Base-by-base conservation (phyloP, 2,113 vertebrate species). In the Shinisaurus crocodilurus region DNA sequence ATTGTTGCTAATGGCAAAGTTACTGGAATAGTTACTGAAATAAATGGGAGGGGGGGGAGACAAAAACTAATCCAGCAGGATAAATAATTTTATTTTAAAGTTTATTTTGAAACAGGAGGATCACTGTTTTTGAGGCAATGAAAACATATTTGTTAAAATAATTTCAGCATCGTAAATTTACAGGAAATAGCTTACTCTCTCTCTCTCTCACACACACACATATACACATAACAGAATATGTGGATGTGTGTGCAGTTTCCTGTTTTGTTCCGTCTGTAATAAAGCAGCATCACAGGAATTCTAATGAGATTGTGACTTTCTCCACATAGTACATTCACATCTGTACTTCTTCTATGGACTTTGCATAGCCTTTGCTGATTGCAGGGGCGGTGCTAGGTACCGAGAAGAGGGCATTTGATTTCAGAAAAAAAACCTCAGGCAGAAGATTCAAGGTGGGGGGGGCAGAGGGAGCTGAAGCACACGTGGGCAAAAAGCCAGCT, bases 231-330 rank as follows among this genome's bases (percentile, higher is more conserved):
- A 63, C 6, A 54, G 50, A 54, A 12, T 3, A 0, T 34, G 32
- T 8, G 3, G 13, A 57, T 57, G 34, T 12, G 50, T 57, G 16
- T 37, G 18, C 15, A 82, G 48, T 82, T 96, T 96, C 63, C 60
- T 1, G 0, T 95, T 96, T 93, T 94, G 85, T 92, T 94, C 48
- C 93, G 74, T 90, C 83, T 86, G 50, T 94, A 93, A 84, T 91
- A 91, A 96, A 95, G 93, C 70, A 93, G 18, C 77, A 88, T 77
- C 89, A 65, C 67, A 12, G 86, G 89, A 89, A 45, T 85, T 93
- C 92, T 82, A 88, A 96, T 93, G 91, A 88, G 70, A 74, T 85
- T 90, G 75, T 93, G 94, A 95, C 86, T 91, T 94, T 76, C 95
- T 82, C 90, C 89, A 79, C 74, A 40, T 32, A 48, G 88, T 88